Evolutionary conservation across 2,888 invertebrate species (phyloP).

Genomic region (Diachrysia chrysitis): DNA sequence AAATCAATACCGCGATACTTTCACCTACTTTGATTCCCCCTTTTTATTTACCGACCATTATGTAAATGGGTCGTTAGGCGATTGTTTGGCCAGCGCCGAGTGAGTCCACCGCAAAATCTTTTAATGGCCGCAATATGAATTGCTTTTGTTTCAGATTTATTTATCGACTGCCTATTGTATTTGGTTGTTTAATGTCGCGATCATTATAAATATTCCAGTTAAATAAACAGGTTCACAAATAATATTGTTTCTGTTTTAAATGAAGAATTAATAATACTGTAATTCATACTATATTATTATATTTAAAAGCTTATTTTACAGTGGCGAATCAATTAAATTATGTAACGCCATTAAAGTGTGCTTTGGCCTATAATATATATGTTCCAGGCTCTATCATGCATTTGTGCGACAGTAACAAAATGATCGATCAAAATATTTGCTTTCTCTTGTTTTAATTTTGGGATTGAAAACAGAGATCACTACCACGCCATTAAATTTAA

Average conservation of each 20-base stretch:
- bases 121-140: conserved; percentile 24
- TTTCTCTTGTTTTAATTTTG: too few relatives aligned
- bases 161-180: not conserved
- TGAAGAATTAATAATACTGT: not conserved
- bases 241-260: not conserved
- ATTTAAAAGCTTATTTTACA: too few relatives aligned
- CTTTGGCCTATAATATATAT: too few relatives aligned
- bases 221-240: not conserved
- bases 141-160: conserved; percentile 12
- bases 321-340: too few relatives aligned
- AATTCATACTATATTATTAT: too few relatives aligned
- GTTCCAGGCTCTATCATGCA: too few relatives aligned
- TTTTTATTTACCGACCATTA: conserved; percentile 45
- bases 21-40: conserved; percentile 25
- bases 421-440: too few relatives aligned
- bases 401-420: too few relatives aligned
- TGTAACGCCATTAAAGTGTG: too few relatives aligned
- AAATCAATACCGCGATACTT: not conserved
- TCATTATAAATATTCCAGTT: not conserved
- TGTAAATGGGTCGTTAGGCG: conserved; percentile 43
- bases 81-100: conserved; percentile 34
- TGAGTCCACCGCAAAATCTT: conserved; percentile 20
- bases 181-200: conserved; percentile 4
- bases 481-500: too few relatives aligned
- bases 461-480: too few relatives aligned